Base-by-base conservation (phyloP, 2,113 vertebrate genomes). In the Dolichotis patagonum region DNA sequence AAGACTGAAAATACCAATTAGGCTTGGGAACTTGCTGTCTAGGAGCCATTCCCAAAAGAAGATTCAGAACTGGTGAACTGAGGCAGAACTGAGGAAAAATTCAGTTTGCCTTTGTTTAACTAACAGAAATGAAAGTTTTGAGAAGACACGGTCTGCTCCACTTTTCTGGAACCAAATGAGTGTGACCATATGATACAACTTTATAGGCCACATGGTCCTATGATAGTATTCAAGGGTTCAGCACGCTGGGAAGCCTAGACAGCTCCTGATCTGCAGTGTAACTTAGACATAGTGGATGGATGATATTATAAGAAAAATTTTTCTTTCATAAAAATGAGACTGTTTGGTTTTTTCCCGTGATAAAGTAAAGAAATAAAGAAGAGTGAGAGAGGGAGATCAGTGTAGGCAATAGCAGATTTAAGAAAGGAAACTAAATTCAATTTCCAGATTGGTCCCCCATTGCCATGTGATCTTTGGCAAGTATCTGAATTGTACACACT, bases 11-110 rank as follows among this genome's bases (percentile, higher is more conserved):
- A 94, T 63, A 95, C 83, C 58, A 94, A 52, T 46, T 16, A 19
- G 38, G 85, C 93, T 67, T 94, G 90, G 92, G 65, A 97, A 96
- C 63, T 94, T 88, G 77, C 81, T 73, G 87, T 88, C 62, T 67
- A 43, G 69, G 71, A 96, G 71, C 71, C 91, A 41, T 97, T 97
- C 91, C 92, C 90, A 75, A 92, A 95, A 96, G 86, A 85, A 95
- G 73, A 96, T 82, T 80, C 82, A 75, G 90, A 73, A 67, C 41
- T 78, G 30, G 75, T 75, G 58, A 94, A 54, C 63, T 43, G 84
- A 96, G 93, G 69, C 58, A 92, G 65, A 86, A 95, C 52, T 58
- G 94, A 92, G 81, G 90, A 80, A 77, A 75, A 80, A 73, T 80
- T 92, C 60, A 35, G 49, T 67, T 89, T 85, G 78, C 63, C 77